phyloP scores from a whole-genome alignment of 2,888 invertebrate species.

The Tanytarsus gracilentus region DNA sequence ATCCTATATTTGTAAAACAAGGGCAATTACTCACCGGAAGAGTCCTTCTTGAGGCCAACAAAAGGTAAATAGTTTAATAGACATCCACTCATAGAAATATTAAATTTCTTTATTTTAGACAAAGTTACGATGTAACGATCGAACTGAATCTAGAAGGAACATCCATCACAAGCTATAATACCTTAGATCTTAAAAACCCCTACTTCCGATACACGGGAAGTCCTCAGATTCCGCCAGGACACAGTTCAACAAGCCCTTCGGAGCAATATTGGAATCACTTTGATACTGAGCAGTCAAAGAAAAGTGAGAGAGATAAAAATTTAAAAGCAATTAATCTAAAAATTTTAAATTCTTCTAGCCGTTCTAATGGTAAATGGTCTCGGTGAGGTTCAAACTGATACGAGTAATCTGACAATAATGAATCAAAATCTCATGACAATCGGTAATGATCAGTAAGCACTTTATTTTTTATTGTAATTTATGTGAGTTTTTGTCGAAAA shows the following conservation, averaged over 20 bases:
- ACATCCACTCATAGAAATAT: not conserved
- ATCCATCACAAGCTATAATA: constrained; percentile 75
- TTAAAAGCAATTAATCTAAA: not conserved
- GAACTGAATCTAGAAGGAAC: constrained; percentile 86
- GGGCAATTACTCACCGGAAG: constrained; percentile 84
- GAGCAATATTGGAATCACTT: constrained; percentile 85
- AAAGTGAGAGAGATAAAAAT: constrained; percentile 12
- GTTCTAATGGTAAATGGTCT: constrained; percentile 66
- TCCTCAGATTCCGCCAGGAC: constrained; percentile 84
- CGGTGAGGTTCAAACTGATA: constrained; percentile 48
- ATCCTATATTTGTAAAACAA: constrained; percentile 88
- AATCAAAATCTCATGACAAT: constrained; percentile 29
- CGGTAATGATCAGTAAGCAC: constrained; percentile 22
- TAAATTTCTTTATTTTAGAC: constrained; percentile 47
- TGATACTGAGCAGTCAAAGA: constrained; percentile 55
- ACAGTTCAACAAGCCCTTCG: constrained; percentile 82
- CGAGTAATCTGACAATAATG: not conserved
- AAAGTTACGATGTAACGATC: constrained; percentile 98
- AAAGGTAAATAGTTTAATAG: constrained; percentile 38
- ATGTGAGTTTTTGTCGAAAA: no score
- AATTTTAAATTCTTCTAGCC: constrained; percentile 54
- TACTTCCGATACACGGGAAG: constrained; percentile 95
- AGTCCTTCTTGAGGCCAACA: constrained; percentile 83
- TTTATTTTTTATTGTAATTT: not conserved
- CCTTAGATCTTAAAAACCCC: constrained; percentile 94